Evolutionary conservation across 2,113 vertebrate genomes (phyloP).

Genomic region (Onychostoma macrolepis): DNA sequence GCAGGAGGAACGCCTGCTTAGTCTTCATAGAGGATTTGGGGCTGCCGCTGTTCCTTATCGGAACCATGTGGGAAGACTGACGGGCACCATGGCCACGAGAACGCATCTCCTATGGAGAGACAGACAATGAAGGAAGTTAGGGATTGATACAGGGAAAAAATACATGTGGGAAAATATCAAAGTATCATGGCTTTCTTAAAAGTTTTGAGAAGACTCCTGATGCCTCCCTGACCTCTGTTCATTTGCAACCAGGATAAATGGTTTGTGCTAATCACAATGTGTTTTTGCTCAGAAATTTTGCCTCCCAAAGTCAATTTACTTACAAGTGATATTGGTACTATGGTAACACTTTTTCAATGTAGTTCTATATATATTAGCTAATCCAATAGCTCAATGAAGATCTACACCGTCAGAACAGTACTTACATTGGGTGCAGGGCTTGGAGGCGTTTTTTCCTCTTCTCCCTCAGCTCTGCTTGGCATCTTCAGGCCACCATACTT

Average conservation of each 20-base stretch:
- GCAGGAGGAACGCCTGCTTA: slow-evolving; percentile 94
- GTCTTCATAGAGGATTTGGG: slow-evolving; percentile 97
- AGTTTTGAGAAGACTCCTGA: background rate
- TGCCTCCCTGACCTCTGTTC: background rate
- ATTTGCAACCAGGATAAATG: background rate
- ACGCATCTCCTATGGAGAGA: slow-evolving; percentile 79
- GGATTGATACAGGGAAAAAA: background rate
- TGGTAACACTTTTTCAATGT: background rate
- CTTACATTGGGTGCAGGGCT: slow-evolving; percentile 84
- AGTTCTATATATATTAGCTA: background rate
- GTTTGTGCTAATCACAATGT: background rate
- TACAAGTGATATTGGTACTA: background rate
- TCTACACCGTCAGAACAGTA: background rate
- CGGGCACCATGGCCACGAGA: slow-evolving; percentile 86
- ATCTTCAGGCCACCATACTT: slow-evolving; percentile 98
- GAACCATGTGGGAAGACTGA: slow-evolving; percentile 90
- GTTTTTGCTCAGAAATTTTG: background rate
- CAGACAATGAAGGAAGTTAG: background rate
- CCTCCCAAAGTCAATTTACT: background rate
- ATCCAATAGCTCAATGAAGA: background rate
- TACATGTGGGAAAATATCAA: background rate
- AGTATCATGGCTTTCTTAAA: background rate
- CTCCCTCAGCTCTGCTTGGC: slow-evolving; percentile 90
- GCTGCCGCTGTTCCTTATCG: slow-evolving; percentile 90
- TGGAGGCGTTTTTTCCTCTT: slow-evolving; percentile 86